Evolutionary conservation across 2,113 vertebrate genomes (phyloP), one percentile per base, ranked within the genome.

Genomic region (Rostratula benghalensis): DNA sequence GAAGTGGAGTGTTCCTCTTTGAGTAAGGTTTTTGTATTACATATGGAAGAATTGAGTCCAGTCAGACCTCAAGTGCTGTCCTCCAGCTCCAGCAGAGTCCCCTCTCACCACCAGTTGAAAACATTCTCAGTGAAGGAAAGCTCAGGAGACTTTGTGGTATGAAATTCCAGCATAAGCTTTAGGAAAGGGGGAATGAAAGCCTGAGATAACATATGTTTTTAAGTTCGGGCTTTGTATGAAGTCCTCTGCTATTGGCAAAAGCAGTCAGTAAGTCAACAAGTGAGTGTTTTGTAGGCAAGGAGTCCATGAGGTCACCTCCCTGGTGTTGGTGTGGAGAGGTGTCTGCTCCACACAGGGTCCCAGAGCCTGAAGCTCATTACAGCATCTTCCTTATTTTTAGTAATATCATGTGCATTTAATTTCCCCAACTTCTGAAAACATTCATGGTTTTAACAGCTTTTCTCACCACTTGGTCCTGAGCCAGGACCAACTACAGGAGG

Each of bases 241-340:
- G 27, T 33, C 41, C 50, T 69, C 35, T 7, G 45, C 12, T 6
- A 39, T 4, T 0, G 4, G 4, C 27, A 56, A 24, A 68, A 56
- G 17, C 12, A 5, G 9, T n/a, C 15, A 46, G 41, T 46, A 46
- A 46, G 46, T 46, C 46, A 46, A 21, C 46, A 46, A 21, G 46
- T 16, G n/a, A 7, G 73, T 1, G 4, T 59, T 41, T 27, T 2
- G 28, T 23, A 19, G 79, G 24, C 0, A 5, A 1, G 24, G 39
- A n/a, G 19, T n/a, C n/a, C n/a, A 1, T 6, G 1, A 5, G 16
- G 28, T 43, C 60, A 23, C 5, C 25, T 60, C 53, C 23, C 9
- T 16, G 37, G 22, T 2, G 0, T 4, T 31, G 25, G 30, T 6
- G 20, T 13, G 24, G 50, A 39, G 37, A 22, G 33, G 31, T 23